A percentile compares a stretch with the other conserved stretches of the same genome.
Conservation (phyloP, 2,797 vertebrate species). For the Enteromius viviparus region DNA sequence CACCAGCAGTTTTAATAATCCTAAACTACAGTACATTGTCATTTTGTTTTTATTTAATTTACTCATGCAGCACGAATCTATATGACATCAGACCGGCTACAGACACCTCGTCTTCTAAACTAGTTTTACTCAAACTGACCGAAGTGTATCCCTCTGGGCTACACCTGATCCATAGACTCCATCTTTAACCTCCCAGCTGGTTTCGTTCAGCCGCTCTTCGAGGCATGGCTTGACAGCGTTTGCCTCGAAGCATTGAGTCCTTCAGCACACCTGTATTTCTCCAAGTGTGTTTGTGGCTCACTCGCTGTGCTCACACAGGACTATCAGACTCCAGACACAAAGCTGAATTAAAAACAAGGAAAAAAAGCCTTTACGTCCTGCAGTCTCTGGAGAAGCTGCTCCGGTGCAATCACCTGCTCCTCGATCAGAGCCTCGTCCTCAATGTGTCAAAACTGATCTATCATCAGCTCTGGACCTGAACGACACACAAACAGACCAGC, state of each 20-base stretch:
- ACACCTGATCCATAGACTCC: background rate
- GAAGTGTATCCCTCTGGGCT: background rate
- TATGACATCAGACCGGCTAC: background rate
- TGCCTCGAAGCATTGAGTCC: background rate
- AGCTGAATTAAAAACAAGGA: background rate
- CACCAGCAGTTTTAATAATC: background rate
- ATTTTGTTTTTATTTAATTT: no score
- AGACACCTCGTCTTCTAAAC: background rate
- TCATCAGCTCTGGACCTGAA: conserved; percentile 32
- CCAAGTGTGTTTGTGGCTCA: background rate
- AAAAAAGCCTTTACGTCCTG: background rate
- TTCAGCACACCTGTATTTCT: background rate
- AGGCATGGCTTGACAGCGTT: background rate
- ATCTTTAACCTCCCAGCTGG: background rate
- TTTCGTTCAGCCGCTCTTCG: background rate
- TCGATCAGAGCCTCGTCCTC: conserved; percentile 38
- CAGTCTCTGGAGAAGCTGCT: conserved; percentile 10
- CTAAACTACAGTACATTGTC: no score
- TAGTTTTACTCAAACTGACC: background rate
- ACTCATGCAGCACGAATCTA: no score
- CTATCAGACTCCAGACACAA: background rate
- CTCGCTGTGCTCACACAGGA: background rate
- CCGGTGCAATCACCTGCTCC: conserved; percentile 19
- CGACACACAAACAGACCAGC: conserved; percentile 33
- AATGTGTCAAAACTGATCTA: conserved; percentile 51